Evolutionary conservation across 2,888 invertebrate genomes (phyloP), one percentile per base, ranked within the genome.

Genomic region (Melieria omissa): DNA sequence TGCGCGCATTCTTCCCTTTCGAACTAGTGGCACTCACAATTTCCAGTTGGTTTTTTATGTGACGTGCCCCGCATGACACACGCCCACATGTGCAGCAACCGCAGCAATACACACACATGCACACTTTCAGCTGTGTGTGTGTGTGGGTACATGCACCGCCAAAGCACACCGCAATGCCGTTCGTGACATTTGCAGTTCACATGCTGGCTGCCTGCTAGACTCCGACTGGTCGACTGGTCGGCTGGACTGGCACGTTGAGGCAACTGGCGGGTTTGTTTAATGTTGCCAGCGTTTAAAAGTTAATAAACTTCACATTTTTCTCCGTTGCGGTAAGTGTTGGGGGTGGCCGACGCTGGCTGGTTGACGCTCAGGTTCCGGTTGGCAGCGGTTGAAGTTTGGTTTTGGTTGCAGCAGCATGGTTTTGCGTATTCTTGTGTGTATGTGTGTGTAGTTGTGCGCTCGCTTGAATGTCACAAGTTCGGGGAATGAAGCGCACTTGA

Each of bases 231-330:
- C 29, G 14, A 29, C 41, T 41, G 60, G 12, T 8, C 6, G 44
- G 42, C 60, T 60, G 4, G 4, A n/a, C 14, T 61, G 14, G 9
- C 41, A 29, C 12, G 9, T 6, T 16, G 41, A 41, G 29, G 2
- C 29, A 3, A 49, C 49, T 54, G 49, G 45, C 45, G 29, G 9
- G 61, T 72, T 70, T 70, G 72, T 72, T 74, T 68, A 74, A 74
- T 72, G 70, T 68, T 67, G 64, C 64, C 29, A 66, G 72, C 72
- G 61, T 72, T 72, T 72, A 68, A 72, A 73, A 69, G 73, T 74
- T 74, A 65, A 71, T 74, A 73, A 73, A 71, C 64, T 65, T 62
- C 47, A 49, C 64, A 65, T 66, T 14, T 44, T 49, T 14, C 42
- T 42, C 60, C 9, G 29, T n/a, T 58, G 47, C n/a, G 8, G 46